Evolutionary conservation across 2,113 vertebrate genomes (phyloP).

Genomic region (Syrrhaptes paradoxus): DNA sequence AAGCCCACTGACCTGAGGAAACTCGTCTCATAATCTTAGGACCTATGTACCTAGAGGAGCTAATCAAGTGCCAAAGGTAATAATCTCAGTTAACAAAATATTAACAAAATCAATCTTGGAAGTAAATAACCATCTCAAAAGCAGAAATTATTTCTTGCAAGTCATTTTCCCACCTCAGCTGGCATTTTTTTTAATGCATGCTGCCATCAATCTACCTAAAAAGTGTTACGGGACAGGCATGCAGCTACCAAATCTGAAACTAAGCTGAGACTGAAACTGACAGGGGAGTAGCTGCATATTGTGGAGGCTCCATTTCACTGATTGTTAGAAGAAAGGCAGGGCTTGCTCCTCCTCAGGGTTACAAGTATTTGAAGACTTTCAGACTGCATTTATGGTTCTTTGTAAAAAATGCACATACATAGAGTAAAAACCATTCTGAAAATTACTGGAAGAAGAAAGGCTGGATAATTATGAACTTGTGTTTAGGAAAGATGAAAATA

Average conservation of each 20-base stretch:
- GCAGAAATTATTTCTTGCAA: neutral
- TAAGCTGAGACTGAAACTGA: neutral
- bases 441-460: neutral
- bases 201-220: neutral
- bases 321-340: neutral
- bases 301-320: neutral
- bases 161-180: neutral
- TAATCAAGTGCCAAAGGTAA: neutral
- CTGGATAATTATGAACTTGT: neutral
- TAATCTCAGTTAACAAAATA: neutral
- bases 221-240: neutral
- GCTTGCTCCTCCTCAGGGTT: neutral
- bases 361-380: neutral
- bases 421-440: neutral
- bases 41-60: neutral
- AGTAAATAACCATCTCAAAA: neutral
- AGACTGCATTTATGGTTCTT: neutral
- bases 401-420: neutral
- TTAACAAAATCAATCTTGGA: neutral
- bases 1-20: neutral
- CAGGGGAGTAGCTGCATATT: neutral
- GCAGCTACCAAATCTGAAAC: neutral
- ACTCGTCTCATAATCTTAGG: neutral
- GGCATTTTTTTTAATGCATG: neutral
- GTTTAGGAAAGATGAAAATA: neutral